Percentiles rank a stretch among this genome's conserved stretches.
Evolutionary conservation across 2,113 vertebrate species (phyloP).

Genomic region (Neotragus pygmaeus): DNA sequence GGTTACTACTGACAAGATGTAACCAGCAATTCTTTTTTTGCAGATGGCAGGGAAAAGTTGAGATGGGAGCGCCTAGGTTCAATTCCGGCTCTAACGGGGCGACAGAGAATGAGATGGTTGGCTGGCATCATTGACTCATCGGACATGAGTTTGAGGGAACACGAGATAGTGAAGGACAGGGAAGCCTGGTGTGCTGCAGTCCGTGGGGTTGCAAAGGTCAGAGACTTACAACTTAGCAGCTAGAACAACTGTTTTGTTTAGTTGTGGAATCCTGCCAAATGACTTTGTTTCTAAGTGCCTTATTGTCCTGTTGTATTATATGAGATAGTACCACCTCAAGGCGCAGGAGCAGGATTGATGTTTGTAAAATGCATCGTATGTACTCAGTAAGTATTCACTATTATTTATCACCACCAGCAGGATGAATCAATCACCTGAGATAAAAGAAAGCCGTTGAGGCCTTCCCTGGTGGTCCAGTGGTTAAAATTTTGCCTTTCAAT

Average conservation of each 20-base stretch:
- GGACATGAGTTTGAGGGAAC: not conserved
- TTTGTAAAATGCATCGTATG: fast-evolving
- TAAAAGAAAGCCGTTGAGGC: not conserved
- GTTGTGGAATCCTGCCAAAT: not conserved
- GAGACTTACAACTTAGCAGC: not conserved
- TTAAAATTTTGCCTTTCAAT: not conserved
- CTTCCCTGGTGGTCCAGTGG: not conserved
- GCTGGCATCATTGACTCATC: not conserved
- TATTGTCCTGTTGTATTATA: not conserved
- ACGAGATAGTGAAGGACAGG: not conserved
- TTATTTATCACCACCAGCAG: not conserved
- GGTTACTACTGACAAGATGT: not conserved
- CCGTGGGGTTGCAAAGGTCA: not conserved
- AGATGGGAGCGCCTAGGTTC: not conserved
- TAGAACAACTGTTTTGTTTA: not conserved
- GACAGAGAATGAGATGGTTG: not conserved
- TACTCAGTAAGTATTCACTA: fast-evolving
- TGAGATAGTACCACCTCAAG: not conserved
- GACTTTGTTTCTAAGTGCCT: not conserved
- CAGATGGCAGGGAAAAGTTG: not conserved
- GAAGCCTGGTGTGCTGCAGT: not conserved
- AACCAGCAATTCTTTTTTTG: not conserved
- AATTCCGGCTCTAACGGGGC: fast-evolving
- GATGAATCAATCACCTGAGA: not conserved
- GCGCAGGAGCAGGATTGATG: no score